Evolutionary conservation across 2,888 invertebrate genomes (phyloP).

Genomic region (Rhaphigaster nebulosa): DNA sequence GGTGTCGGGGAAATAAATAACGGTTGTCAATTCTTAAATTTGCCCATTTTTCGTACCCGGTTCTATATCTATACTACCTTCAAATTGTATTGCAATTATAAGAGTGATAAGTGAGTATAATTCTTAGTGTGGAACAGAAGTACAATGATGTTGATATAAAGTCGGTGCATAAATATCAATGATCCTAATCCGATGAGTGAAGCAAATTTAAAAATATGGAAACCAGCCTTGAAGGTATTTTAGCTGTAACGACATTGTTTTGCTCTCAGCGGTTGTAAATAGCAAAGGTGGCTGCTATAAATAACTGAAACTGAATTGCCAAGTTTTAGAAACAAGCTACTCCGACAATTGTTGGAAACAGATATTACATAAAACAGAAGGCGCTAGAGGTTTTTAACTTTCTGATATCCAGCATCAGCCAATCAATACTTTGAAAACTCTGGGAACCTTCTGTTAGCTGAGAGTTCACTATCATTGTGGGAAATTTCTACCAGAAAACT

Average conservation of each 20-base stretch:
- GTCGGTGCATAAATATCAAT: too few relatives aligned
- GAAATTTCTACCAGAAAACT: background rate
- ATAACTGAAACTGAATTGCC: background rate
- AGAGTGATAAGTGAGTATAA: too few relatives aligned
- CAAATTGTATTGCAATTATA: too few relatives aligned
- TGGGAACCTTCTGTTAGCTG: background rate
- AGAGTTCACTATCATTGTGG: background rate
- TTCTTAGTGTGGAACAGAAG: too few relatives aligned
- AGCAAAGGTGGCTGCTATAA: background rate
- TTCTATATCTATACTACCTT: too few relatives aligned
- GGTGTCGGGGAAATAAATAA: too few relatives aligned
- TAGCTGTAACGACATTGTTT: background rate
- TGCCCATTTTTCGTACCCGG: too few relatives aligned
- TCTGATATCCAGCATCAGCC: background rate
- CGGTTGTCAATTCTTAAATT: too few relatives aligned
- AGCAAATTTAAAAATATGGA: background rate
- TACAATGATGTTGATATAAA: too few relatives aligned
- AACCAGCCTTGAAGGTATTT: background rate
- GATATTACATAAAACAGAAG: slow-evolving; percentile 23
- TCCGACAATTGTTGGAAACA: background rate
- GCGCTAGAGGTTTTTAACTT: background rate
- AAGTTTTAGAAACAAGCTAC: background rate
- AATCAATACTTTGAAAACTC: background rate
- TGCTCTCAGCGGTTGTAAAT: background rate
- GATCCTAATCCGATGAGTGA: background rate